Evolutionary conservation across 2,888 invertebrate species (phyloP).

Genomic region (Eilema sororculum): DNA sequence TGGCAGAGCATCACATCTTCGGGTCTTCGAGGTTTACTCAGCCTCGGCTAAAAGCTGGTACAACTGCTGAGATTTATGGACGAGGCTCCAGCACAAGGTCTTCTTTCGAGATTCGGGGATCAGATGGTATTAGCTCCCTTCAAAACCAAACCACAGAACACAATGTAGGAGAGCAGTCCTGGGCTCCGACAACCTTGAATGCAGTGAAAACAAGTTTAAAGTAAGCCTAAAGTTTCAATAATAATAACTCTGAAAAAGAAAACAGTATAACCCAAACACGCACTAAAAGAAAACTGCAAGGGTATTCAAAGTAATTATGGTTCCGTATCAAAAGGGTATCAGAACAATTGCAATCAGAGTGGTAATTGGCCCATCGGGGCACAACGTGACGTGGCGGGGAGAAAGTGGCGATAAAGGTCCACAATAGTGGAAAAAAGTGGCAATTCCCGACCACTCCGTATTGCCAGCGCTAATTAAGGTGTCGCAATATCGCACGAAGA

Average conservation of each 20-base stretch:
- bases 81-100: too few relatives aligned
- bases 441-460: slow-evolving; percentile 70
- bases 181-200: too few relatives aligned
- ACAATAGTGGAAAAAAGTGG: slow-evolving; percentile 69
- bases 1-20: too few relatives aligned
- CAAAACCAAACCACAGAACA: too few relatives aligned
- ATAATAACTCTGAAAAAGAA: background rate
- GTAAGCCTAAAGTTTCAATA: too few relatives aligned
- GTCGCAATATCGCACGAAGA: slow-evolving; percentile 58
- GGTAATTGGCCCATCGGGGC: slow-evolving; percentile 71
- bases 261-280: background rate
- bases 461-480: slow-evolving; percentile 75
- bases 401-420: slow-evolving; percentile 65
- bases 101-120: too few relatives aligned
- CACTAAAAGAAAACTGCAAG: background rate
- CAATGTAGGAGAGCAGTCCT: too few relatives aligned
- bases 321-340: slow-evolving; percentile 43
- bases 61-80: too few relatives aligned
- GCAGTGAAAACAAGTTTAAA: too few relatives aligned
- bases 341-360: slow-evolving; percentile 45
- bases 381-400: slow-evolving; percentile 59
- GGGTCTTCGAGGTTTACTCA: too few relatives aligned
- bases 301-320: slow-evolving; percentile 51
- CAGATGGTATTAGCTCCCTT: too few relatives aligned
- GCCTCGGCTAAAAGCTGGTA: too few relatives aligned